phyloP scores from a whole-genome alignment of 2,888 invertebrate genomes.

The Phaedon cochleariae region DNA sequence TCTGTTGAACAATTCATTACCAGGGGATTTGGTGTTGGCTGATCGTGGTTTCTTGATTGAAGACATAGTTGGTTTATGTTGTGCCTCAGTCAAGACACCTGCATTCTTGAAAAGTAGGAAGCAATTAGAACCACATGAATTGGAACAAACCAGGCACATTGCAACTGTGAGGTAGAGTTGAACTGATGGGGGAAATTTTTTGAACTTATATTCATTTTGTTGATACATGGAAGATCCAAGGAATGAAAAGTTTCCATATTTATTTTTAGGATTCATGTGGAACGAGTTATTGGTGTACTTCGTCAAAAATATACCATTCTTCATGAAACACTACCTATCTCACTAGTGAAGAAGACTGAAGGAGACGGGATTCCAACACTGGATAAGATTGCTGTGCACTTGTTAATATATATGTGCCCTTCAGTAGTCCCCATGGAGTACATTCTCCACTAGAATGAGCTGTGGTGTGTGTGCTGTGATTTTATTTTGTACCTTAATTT shows the following conservation, averaged over 20 bases:
- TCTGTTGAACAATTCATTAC: conserved; percentile 11
- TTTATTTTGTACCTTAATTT: not conserved
- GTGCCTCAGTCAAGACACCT: conserved; percentile 4
- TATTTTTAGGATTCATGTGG: not conserved
- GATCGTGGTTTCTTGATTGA: conserved; percentile 12
- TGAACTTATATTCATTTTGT: not conserved
- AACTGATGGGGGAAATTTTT: not conserved
- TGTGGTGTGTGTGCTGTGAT: too few relatives aligned
- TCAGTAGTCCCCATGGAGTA: conserved; percentile 5
- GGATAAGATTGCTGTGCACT: conserved; percentile 4
- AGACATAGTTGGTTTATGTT: not conserved
- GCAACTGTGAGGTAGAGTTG: conserved; percentile 4
- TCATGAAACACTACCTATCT: conserved; percentile 2
- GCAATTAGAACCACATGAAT: conserved; percentile 9
- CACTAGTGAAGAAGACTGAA: not conserved
- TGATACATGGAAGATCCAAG: not conserved
- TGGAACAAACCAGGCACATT: conserved; percentile 9
- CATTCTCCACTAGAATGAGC: not conserved
- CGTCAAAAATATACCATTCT: conserved; percentile 2
- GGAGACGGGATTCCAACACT: not conserved
- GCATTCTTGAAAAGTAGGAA: conserved; percentile 4
- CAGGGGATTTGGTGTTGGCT: conserved; percentile 18
- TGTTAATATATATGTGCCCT: conserved; percentile 1
- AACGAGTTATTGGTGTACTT: not conserved
- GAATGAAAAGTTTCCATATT: not conserved